Base-by-base conservation (phyloP, 2,888 invertebrate genomes). In the Acanthosepion esculentum region DNA sequence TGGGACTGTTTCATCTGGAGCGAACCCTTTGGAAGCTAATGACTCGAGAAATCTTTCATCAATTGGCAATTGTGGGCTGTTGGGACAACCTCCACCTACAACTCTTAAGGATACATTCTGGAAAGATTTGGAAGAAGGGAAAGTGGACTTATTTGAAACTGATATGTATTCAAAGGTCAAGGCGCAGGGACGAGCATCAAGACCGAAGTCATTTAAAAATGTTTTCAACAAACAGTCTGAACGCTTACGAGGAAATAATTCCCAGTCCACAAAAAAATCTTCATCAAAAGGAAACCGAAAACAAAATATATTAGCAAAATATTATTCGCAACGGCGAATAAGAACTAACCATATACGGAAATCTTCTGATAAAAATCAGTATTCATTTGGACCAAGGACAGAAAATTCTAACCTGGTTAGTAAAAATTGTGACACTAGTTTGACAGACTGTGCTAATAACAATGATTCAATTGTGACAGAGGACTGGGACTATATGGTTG, bases 121-220 rank as follows among this genome's bases (percentile, higher is more conserved):
- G 97, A 96, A 97, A 94, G 97, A 97, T 95, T 96, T 97, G 23
- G 97, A 97, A 95, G 96, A 97, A 94, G 97, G 97, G 1, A 96
- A 97, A 94, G 96, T 97, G n/a, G 96, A 97, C 94, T 96, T 97
- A 64, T 97, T 97, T 95, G 96, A 96, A 48, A 96, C 96, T 94
- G 97, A 97, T 95, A 97, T 97, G 96, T 97, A 97, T 95, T 97
- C 97, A n/a, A 97, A 96, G 94, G 97, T 97, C 10, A 97, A 97
- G 94, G 96, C 96, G 91, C 95, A 95, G 95, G 96, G 96, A 53
- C 95, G 97, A 26, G 96, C 96, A 48, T 95, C 96, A 29, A 95
- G 96, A 78, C 96, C 96, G 48, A 95, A 95, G 7, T 94, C 95
- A 91, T 95, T 95, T 94, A 95, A 95, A 95, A 94, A 95, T 50